Evolutionary conservation across 2,888 invertebrate genomes (phyloP), one percentile per base, ranked within the genome.

Genomic region (Leptothorax acervorum): DNA sequence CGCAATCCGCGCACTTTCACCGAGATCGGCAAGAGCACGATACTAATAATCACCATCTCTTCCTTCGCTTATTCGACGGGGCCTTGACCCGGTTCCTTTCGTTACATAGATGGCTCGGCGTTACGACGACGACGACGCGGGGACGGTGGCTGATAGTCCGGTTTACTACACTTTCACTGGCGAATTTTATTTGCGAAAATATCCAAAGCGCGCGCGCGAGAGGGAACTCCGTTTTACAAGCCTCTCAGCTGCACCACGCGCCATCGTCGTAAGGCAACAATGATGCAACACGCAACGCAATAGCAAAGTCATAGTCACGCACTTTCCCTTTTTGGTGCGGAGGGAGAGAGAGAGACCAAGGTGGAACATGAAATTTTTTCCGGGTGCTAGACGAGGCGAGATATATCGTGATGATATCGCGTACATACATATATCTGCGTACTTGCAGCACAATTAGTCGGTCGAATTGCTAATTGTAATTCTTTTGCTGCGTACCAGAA

Each of bases 71-170:
- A 31, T 79, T 75, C 63, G 82, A 87, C 84, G 74, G 89, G 90
- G 91, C 93, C 93, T 93, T 93, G 93, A 93, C 93, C 91, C 84
- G 83, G 82, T 93, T 92, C 88, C 89, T 84, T 84, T 76, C 65
- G 31, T 57, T 9, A 35, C 71, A 48, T 75, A 78, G 15, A 83
- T 51, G 51, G 75, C 39, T 63, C 53, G 31, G 53, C 51, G 81
- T 60, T 42, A 68, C 53, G 18, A 55, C 71, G 35, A 35, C 35
- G 35, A 6, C 15, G n/a, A n/a, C n/a, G n/a, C n/a, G 42, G 51
- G 23, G 23, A 23, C 5, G 42, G 39, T 51, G 51, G 11, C 4
- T 3, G 55, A 28, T 23, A 28, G 35, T 60, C 81, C 51, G 48
- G 53, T 55, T 51, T 42, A 23, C 8, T 60, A 12, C 39, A 63